These are phyloP conservation scores for Capreolus pygargus DNA, from an alignment of 2,113 vertebrate species.

Conservation along the genomic window DNA sequence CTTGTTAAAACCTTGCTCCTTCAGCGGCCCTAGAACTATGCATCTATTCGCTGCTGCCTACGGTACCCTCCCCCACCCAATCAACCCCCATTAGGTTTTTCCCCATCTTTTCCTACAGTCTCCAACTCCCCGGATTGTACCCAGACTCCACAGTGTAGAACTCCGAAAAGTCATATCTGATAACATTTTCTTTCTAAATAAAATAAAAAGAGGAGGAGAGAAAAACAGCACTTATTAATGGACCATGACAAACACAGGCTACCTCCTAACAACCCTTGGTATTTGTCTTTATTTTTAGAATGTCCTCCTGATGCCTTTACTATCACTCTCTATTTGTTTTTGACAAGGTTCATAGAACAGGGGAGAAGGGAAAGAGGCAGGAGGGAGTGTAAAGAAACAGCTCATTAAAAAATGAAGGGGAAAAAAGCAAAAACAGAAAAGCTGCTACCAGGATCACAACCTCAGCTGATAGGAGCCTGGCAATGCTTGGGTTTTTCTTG, in stretches of 20 bases:
- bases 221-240: constrained; percentile 69
- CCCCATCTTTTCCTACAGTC: not conserved
- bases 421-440: not conserved
- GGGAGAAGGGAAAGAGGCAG: constrained; percentile 13
- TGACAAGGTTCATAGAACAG: constrained; percentile 63
- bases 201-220: constrained; percentile 68
- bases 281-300: constrained; percentile 69
- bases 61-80: too few relatives aligned
- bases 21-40: not conserved
- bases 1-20: not conserved
- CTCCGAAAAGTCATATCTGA: constrained; percentile 21
- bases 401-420: constrained; percentile 19
- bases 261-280: constrained; percentile 65
- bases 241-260: constrained; percentile 74
- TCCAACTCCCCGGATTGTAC: not conserved
- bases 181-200: constrained; percentile 48
- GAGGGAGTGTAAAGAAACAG: not conserved
- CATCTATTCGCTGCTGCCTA: not conserved
- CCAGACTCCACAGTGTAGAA: not conserved
- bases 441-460: not conserved
- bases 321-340: constrained; percentile 70
- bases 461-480: not conserved
- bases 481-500: not conserved
- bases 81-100: not conserved
- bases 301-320: constrained; percentile 45